These are phyloP conservation scores for Clistopyga incitator DNA, from an alignment of 2,888 invertebrate genomes.

Conservation along the genomic window DNA sequence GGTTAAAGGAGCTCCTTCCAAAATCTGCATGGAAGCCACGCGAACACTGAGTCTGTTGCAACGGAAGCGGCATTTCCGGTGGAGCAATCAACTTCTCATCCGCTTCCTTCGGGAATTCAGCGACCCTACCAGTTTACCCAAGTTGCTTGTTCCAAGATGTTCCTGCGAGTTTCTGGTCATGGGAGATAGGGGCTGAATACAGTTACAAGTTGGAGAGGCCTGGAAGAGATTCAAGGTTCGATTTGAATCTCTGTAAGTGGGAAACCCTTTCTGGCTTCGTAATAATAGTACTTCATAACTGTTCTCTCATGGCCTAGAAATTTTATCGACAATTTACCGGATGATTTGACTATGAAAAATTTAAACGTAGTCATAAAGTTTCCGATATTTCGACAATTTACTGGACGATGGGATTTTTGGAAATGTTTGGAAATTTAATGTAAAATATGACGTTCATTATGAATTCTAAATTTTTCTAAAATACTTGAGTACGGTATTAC, in stretches of 20 bases:
- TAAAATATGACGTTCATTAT: no score
- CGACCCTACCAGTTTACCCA: conserved; percentile 51
- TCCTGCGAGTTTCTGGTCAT: conserved; percentile 39
- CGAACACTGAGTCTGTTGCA: conserved; percentile 29
- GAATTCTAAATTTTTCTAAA: no score
- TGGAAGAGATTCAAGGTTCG: conserved; percentile 52
- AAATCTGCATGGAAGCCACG: conserved; percentile 31
- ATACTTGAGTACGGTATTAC: no score
- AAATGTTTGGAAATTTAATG: no score
- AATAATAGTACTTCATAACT: conserved; percentile 1
- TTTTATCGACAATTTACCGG: no score
- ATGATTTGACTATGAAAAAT: no score
- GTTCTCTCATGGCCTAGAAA: neutral
- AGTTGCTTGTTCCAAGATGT: conserved; percentile 43
- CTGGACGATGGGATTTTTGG: no score
- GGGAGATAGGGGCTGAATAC: conserved; percentile 26
- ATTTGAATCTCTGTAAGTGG: conserved; percentile 51
- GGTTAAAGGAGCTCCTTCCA: conserved; percentile 15
- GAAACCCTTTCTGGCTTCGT: neutral
- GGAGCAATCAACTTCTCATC: conserved; percentile 61
- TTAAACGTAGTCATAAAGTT: no score
- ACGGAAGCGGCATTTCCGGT: conserved; percentile 59
- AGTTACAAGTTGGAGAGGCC: conserved; percentile 10
- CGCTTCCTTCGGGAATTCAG: conserved; percentile 46
- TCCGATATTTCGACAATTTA: no score